phyloP scores from a whole-genome alignment of 1,140 invertebrate species.

The Leptoteleia sp. region DNA sequence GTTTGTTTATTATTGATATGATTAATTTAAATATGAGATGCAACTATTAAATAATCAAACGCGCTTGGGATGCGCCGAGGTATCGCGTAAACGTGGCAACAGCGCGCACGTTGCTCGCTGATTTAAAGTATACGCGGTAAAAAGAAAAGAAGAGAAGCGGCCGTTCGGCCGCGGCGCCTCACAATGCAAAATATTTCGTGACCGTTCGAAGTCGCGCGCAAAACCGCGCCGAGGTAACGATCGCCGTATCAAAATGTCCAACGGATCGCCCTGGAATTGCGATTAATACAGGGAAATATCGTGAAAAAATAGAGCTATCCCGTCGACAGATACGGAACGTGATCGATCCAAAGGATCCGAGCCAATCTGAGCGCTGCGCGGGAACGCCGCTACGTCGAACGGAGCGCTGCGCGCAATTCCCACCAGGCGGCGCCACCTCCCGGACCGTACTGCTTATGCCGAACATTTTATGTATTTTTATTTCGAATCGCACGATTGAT shows the following conservation, averaged over 20 bases:
- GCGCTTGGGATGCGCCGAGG: conserved; percentile 25
- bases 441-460: not conserved
- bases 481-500: conserved; percentile 1
- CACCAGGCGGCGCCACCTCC: conserved; percentile 15
- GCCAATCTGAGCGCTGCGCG: conserved; percentile 47
- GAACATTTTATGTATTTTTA: conserved; percentile 26
- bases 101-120: conserved; percentile 59
- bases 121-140: conserved; percentile 77
- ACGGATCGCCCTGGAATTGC: conserved; percentile 14
- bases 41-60: conserved; percentile 53
- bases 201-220: not conserved
- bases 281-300: conserved; percentile 27
- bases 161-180: conserved; percentile 21
- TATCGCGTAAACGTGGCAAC: conserved; percentile 65
- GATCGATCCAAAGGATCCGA: conserved; percentile 38
- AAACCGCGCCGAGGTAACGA: not conserved
- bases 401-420: not conserved
- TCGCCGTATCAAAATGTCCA: conserved; percentile 6
- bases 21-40: conserved; percentile 52
- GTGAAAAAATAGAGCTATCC: conserved; percentile 30
- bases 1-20: conserved; percentile 10
- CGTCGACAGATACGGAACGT: conserved; percentile 32
- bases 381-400: conserved; percentile 11
- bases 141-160: conserved; percentile 72
- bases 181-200: conserved; percentile 37